phyloP scores from a whole-genome alignment of 2,113 vertebrate species.

The Aspiorhynchus laticeps region DNA sequence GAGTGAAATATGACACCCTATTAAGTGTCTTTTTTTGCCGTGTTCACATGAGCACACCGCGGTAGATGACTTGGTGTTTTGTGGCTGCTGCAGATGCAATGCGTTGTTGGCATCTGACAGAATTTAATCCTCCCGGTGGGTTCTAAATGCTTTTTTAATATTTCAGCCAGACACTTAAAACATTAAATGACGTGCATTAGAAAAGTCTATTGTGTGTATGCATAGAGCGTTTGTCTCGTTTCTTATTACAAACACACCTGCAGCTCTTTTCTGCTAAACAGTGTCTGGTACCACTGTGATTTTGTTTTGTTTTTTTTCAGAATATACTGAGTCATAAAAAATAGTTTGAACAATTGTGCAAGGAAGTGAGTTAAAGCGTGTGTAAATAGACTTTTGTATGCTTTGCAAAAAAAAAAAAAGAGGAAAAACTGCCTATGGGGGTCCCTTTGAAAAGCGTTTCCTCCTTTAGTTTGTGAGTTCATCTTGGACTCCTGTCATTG shows the following conservation, averaged over 20 bases:
- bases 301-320: background rate
- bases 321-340: background rate
- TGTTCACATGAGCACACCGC: background rate
- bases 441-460: background rate
- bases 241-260: conserved; percentile 10
- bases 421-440: background rate
- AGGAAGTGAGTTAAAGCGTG: conserved; percentile 3
- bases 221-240: background rate
- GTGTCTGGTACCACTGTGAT: conserved; percentile 56
- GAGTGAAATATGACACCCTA: background rate
- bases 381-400: conserved; percentile 51
- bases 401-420: background rate
- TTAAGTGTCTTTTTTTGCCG: background rate
- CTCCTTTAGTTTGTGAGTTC: background rate
- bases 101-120: background rate
- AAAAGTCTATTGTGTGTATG: background rate
- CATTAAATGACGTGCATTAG: background rate
- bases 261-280: conserved; percentile 22
- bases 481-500: background rate
- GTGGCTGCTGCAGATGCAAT: conserved; percentile 5
- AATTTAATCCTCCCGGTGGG: background rate
- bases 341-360: conserved; percentile 4
- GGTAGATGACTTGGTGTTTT: conserved; percentile 27
- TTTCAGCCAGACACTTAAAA: background rate
- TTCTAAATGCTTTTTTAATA: background rate